Conservation (phyloP, 1,140 invertebrate species). For the Lycorma delicatula region DNA sequence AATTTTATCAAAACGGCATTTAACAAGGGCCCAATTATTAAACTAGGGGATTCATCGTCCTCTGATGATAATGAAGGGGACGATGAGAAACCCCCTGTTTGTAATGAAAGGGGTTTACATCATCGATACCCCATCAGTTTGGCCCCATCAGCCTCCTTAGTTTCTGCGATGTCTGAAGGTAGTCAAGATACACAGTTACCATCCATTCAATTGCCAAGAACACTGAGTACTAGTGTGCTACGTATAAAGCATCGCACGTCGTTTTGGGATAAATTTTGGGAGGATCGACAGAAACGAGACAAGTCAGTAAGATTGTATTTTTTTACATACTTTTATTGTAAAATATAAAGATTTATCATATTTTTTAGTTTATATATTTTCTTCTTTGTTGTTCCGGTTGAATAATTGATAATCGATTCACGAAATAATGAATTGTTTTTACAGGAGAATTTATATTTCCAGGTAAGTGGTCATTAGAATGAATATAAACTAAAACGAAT, state of each 20-base stretch:
- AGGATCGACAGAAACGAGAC: slow-evolving; percentile 53
- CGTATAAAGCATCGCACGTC: slow-evolving; percentile 59
- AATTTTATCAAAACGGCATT: too few species aligned
- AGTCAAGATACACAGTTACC: slow-evolving; percentile 32
- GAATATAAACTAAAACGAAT: too few species aligned
- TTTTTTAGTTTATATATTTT: too few species aligned
- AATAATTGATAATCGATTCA: too few species aligned
- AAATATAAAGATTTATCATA: too few species aligned
- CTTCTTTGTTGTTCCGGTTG: too few species aligned
- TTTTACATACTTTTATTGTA: too few species aligned
- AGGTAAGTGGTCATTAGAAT: too few species aligned
- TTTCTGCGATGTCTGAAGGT: slow-evolving; percentile 29
- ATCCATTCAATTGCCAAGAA: slow-evolving; percentile 51
- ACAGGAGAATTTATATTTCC: too few species aligned
- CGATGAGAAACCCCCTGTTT: neutral
- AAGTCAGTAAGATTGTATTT: slow-evolving; percentile 46
- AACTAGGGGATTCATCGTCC: slow-evolving; percentile 8
- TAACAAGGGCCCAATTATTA: neutral
- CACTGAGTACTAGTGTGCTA: slow-evolving; percentile 67
- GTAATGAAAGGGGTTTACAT: neutral
- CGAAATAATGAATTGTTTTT: too few species aligned
- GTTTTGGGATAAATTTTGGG: slow-evolving; percentile 78
- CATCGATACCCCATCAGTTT: slow-evolving; percentile 16
- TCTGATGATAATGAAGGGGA: neutral
- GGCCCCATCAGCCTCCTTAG: slow-evolving; percentile 24